Conservation (phyloP, 2,888 invertebrate genomes). For the Rhodophaea formosa region DNA sequence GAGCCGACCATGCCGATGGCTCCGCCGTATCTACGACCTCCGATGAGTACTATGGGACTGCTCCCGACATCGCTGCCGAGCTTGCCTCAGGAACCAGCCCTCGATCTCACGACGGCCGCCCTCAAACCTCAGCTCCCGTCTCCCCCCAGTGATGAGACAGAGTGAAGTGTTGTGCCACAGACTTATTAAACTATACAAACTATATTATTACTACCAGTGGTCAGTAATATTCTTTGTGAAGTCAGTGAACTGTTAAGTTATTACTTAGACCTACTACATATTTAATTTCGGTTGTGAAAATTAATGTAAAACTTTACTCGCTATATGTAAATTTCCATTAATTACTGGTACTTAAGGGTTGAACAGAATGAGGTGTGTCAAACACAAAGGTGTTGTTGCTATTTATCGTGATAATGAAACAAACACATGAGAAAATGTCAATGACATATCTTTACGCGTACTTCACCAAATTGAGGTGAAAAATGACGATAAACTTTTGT, state of each 20-base stretch:
- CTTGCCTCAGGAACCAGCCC: conserved; percentile 53
- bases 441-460: conserved; percentile 59
- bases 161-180: conserved; percentile 75
- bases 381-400: conserved; percentile 71
- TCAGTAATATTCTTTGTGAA: conserved; percentile 54
- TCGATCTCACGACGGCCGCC: conserved; percentile 59
- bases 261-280: conserved; percentile 68
- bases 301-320: conserved; percentile 74
- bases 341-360: conserved; percentile 69
- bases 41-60: conserved; percentile 30
- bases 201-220: conserved; percentile 55
- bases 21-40: conserved; percentile 33
- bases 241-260: conserved; percentile 68
- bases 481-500: background rate
- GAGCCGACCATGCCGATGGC: conserved; percentile 30
- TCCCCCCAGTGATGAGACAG: conserved; percentile 46
- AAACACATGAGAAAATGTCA: conserved; percentile 42
- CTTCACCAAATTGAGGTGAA: background rate
- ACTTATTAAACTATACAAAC: conserved; percentile 46
- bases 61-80: conserved; percentile 26
- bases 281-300: conserved; percentile 82
- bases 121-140: conserved; percentile 42
- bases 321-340: conserved; percentile 69
- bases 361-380: conserved; percentile 69
- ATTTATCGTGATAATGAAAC: conserved; percentile 57